Base-by-base conservation (phyloP, 2,797 vertebrate species). In the Myoxocephalus aenaeus region DNA sequence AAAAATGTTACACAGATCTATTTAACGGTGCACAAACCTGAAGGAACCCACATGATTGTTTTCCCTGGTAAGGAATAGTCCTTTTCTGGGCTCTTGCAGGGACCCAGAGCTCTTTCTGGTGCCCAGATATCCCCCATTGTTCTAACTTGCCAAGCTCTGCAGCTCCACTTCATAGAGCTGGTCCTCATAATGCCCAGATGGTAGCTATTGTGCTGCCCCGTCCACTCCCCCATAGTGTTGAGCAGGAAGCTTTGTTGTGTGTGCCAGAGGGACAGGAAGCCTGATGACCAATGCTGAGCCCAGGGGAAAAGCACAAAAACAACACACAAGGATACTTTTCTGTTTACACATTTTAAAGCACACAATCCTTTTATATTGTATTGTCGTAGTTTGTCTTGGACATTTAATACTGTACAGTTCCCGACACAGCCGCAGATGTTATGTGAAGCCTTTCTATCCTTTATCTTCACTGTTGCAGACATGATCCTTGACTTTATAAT, bases 201-300 rank as follows among this genome's bases (percentile, higher is more conserved):
- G 94, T 93, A 94, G 92, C 93, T 90, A 95, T 96, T 96, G 94
- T 94, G 87, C 85, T 91, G 86, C 88, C 76, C 82, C 13, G 71
- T 89, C 87, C 85, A 89, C 91, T 86, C 87, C 90, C 85, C 85
- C 87, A 73, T 90, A 86, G 88, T 78, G 86, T 62, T 12, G 81
- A 93, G 92, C 94, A 94, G 94, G 93, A 95, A 94, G 92, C 92
- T 92, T 93, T 93, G 92, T 93, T 94, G 90, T 92, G 89, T 92
- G 74, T 82, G 92, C 88, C 89, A 91, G 88, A 91, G 90, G 90
- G 87, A 89, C 94, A 94, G 94, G 93, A 95, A 94, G 92, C 83
- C 72, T 25, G 69, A 80, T 87, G 82, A 93, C 87, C 89, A 89
- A 76, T 80, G 86, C 81, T 90, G 84, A 87, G 89, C 85, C 80